Base-by-base conservation (phyloP, 2,888 invertebrate species). In the Epirrhoe tristata region DNA sequence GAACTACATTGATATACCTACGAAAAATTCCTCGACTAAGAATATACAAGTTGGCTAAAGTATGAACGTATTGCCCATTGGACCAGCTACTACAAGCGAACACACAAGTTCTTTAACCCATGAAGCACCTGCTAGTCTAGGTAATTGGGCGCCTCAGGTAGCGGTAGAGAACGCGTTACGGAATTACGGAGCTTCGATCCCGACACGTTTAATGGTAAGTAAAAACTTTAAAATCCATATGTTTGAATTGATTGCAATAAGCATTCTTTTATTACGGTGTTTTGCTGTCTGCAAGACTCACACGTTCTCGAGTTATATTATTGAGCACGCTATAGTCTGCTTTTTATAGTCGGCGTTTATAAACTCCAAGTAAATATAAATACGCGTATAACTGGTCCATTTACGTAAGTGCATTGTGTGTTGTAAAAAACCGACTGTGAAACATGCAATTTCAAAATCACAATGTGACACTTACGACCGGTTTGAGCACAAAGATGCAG, bases 301-400 rank as follows among this genome's bases (percentile, higher is more conserved):
- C 6, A 34, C 5, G 34, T 7, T 34, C 6, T 0, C 5, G 34
- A 34, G 1, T 34, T 34, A 7, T 34, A 7, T 34, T 34, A 34
- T 34, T 34, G 34, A 7, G 12, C 39, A 12, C 7, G 7, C 12
- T 12, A 43, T 43, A 43, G 39, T 12, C 39, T 43, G 39, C 4
- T 43, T 12, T 4, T 43, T 12, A 43, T 43, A 43, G 12, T 43
- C 39, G 12, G 12, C 12, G 12, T 12, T 34, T 46, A 16, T 32
- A 17, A 48, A 64, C 58, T 58, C 36, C 54, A 54, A 57, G 53
- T 58, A 52, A 51, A 60, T 36, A 60, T 52, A 66, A 61, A 61
- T 59, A 66, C 46, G 39, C 52, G 61, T 61, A 61, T 57, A 61
- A 63, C 67, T 63, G 60, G 67, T 43, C 17, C 50, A 60, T 60